These are phyloP conservation scores for Erebia ligea DNA, from an alignment of 2,888 invertebrate species.

Conservation along the genomic window DNA sequence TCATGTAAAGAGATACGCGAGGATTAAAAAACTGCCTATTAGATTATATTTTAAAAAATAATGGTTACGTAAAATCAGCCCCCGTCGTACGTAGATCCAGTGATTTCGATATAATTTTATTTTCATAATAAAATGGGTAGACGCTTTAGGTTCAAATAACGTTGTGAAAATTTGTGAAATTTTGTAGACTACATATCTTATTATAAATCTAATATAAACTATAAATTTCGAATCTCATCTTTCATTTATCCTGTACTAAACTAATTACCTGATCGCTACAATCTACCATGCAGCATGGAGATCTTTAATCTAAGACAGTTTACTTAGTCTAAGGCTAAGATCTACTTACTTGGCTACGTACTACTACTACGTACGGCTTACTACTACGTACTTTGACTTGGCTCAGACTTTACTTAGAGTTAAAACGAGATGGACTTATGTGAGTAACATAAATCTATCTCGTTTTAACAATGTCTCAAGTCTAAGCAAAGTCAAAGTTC, in stretches of 20 bases:
- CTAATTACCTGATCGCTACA: neutral
- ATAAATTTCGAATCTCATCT: constrained; percentile 77
- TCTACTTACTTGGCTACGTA: too few relatives aligned
- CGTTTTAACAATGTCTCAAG: too few relatives aligned
- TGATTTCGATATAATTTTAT: constrained; percentile 82
- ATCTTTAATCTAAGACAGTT: too few relatives aligned
- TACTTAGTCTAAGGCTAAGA: too few relatives aligned
- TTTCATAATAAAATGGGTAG: constrained; percentile 83
- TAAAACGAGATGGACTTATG: too few relatives aligned
- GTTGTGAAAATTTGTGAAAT: constrained; percentile 84
- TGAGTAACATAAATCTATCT: too few relatives aligned
- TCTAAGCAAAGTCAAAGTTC: too few relatives aligned
- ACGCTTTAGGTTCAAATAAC: constrained; percentile 83
- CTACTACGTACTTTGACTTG: too few relatives aligned
- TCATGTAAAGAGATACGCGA: constrained; percentile 75
- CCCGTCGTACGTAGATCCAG: constrained; percentile 76
- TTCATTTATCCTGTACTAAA: constrained; percentile 57
- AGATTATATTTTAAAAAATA: constrained; percentile 83
- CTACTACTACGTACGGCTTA: too few relatives aligned
- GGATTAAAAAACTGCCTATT: constrained; percentile 79
- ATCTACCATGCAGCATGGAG: neutral
- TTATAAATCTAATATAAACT: constrained; percentile 84
- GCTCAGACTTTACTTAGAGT: too few relatives aligned
- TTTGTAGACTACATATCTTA: constrained; percentile 84
- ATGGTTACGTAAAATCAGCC: constrained; percentile 78